Evolutionary conservation across 2,797 vertebrate genomes (phyloP), one percentile per base, ranked within the genome.

Genomic region (Sebastes reedi): DNA sequence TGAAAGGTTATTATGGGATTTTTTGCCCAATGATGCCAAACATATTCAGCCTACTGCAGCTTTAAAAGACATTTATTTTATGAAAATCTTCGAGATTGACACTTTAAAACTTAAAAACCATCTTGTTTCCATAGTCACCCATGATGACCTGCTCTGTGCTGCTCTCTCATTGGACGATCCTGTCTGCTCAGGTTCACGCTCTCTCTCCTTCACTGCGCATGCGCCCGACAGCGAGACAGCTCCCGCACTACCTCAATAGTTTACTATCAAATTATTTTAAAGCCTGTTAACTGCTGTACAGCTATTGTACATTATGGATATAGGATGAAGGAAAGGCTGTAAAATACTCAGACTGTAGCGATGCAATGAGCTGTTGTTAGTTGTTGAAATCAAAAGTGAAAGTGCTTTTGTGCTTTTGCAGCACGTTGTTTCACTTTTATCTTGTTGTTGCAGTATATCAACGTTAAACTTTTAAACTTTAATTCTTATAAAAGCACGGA

Each of bases 341-440:
- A 5, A 13, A 54, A 25, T 18, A 27, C 8, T 8, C 30, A 4
- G 12, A 7, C 11, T 10, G 4, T 5, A 27, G 39, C 0, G 42
- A 52, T 22, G 16, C 25, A 1, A 50, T 30, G 39, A 82, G 39
- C n/a, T 29, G 42, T 9, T 5, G 25, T 18, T 42, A 50, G 67
- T 2, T 61, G 29, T 67, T 87, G 27, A 86, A 94, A 94, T 62
- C 87, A 93, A 95, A 95, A 96, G 93, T 91, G 94, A 95, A 96
- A 96, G 92, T 84, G 61, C 0, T 11, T 2, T 6, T 59, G 30
- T 58, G 64, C 2, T 8, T n/a, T 20, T 72, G 55, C 52, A 10
- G 70, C 18, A 52, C 34, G 1, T 59, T 61, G 13, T 71, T 72
- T 77, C 0, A 55, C 14, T 69, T 54, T 54, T 9, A 25, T 22